Evolutionary conservation across 2,113 vertebrate genomes (phyloP), one percentile per base, ranked within the genome.

Genomic region (Egretta garzetta): DNA sequence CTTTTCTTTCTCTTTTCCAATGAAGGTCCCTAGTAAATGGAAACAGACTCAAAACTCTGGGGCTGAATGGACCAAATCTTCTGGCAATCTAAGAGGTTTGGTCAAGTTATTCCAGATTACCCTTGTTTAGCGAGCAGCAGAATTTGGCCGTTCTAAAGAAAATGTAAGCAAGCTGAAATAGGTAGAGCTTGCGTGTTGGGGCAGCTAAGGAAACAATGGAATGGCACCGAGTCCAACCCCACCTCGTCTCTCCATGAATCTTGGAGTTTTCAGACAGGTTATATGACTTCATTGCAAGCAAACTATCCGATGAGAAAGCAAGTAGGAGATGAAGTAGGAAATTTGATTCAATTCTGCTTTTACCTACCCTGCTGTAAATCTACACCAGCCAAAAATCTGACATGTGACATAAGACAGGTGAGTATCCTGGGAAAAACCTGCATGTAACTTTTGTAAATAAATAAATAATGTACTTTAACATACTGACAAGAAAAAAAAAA

Each of bases 291-390:
- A 62, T 24, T 58, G 35, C 47, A 84, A 70, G 32, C 12, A 58
- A 92, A 63, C 4, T 41, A 53, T 16, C 26, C 66, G 35, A 68
- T 5, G 5, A 86, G 41, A 86, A 93, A 90, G 9, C 27, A 86
- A 58, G 15, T 8, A 72, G 30, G 12, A 80, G 55, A 67, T 15
- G 39, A 85, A 62, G 18, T 26, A 74, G 0, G 3, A 59, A 77
- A 86, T 53, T 84, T 41, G 39, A 13, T n/a, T 93, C 71, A 55
- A 71, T 50, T 77, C 50, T 63, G 43, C 35, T 95, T 86, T 90
- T 79, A 77, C 79, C 85, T 58, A 63, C 1, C 1, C 28, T 88
- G n/a, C 37, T 83, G n/a, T 59, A 70, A 83, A 62, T 50, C 35
- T 37, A 50, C 39, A 70, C 33, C 41, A 74, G 67, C 21, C 67